Evolutionary conservation across 2,888 invertebrate genomes (phyloP), one percentile per base, ranked within the genome.

Genomic region (Reticulitermes lucifugus): DNA sequence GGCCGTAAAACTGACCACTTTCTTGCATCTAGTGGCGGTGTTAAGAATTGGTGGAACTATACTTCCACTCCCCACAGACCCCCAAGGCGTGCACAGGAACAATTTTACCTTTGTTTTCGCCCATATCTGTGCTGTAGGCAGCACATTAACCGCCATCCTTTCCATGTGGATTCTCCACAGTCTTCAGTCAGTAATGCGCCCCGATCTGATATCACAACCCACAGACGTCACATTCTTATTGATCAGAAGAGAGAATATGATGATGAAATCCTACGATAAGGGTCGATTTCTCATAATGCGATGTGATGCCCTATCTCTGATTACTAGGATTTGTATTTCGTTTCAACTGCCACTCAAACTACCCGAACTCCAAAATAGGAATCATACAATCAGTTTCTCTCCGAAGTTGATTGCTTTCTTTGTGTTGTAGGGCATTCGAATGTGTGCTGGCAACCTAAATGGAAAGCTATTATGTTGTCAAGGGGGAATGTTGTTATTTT

Each of bases 281-380:
- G 14, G n/a, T 35, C 43, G 65, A 81, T 81, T 81, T 60, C 81
- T 81, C 81, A 70, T 81, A 65, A 43, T n/a, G 65, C n/a, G 43
- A n/a, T 59, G n/a, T 59, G 81, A 81, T 81, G 81, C 46, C 35
- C 65, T 43, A 59, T 4, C n/a, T 22, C 65, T 81, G 81, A 81
- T 81, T 81, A 81, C 81, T 6, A 43, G 41, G 60, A 65, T 80
- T 14, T 60, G 60, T 65, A 41, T 43, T 77, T 43, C 77, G 22
- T 77, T n/a, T n/a, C 41, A 51, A n/a, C 73, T 73, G 73, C 73
- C 73, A 73, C 41, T 73, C 73, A 73, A 18, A 35, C 21, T 2
- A 25, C n/a, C 65, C 6, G n/a, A 35, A 35, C 41, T 73, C 21
- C 35, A 41, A 35, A 14, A 73, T 41, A 21, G 3, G 41, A 35